Evolutionary conservation across 2,888 invertebrate species (phyloP).

Genomic region (Amitus sp.): DNA sequence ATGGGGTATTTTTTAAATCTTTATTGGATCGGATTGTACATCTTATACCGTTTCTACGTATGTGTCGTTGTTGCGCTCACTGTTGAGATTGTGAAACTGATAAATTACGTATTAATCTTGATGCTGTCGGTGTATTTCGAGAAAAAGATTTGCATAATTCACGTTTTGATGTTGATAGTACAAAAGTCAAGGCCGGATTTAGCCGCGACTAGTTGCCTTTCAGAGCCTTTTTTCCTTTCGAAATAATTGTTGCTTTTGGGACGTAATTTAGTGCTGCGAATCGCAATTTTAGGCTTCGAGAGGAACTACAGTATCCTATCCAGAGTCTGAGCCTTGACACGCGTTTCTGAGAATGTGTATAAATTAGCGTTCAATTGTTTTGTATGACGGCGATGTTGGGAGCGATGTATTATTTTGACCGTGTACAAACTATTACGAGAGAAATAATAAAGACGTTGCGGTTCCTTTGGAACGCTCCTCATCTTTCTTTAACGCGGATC

Average conservation of each 20-base stretch:
- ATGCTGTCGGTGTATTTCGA: slow-evolving; percentile 28
- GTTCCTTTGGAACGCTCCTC: slow-evolving; percentile 19
- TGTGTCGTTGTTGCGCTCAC: slow-evolving; percentile 24
- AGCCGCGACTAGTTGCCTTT: not conserved
- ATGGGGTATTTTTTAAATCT: slow-evolving; percentile 40
- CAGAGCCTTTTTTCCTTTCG: not conserved
- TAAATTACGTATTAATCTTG: slow-evolving; percentile 29
- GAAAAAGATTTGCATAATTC: slow-evolving; percentile 27
- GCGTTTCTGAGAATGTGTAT: slow-evolving; percentile 15
- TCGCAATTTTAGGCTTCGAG: not conserved
- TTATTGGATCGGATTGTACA: slow-evolving; percentile 40
- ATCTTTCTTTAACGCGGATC: slow-evolving; percentile 19
- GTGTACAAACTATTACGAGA: slow-evolving; percentile 19
- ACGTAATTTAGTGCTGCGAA: not conserved
- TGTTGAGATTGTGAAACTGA: slow-evolving; percentile 32
- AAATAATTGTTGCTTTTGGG: not conserved
- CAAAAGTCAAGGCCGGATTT: slow-evolving; percentile 3
- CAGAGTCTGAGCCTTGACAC: not conserved
- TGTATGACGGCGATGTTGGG: slow-evolving; percentile 21
- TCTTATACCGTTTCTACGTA: slow-evolving; percentile 41
- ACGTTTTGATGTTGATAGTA: slow-evolving; percentile 30
- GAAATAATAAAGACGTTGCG: slow-evolving; percentile 30
- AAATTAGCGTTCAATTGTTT: slow-evolving; percentile 25
- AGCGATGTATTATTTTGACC: slow-evolving; percentile 18
- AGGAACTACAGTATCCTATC: not conserved